These are phyloP conservation scores for Gortyna flavago DNA, from an alignment of 2,888 invertebrate species.

Conservation along the genomic window DNA sequence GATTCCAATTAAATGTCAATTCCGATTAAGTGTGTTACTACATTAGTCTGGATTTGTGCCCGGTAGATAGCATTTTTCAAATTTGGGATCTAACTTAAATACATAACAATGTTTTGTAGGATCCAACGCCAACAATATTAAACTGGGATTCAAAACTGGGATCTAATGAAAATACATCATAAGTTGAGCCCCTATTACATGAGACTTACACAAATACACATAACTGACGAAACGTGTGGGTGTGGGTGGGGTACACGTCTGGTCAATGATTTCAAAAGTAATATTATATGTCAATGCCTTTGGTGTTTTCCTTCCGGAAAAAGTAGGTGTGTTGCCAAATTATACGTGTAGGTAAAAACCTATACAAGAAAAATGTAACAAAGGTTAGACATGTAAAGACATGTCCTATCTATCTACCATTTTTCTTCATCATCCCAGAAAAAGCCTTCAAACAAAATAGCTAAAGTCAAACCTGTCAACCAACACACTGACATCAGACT, in stretches of 20 bases:
- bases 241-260: neutral
- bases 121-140: too few relatives aligned
- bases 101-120: too few relatives aligned
- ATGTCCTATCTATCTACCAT: neutral
- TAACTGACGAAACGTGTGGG: neutral
- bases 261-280: too few relatives aligned
- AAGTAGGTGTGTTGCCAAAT: neutral
- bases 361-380: neutral
- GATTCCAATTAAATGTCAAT: too few relatives aligned
- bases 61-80: neutral
- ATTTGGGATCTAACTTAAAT: too few relatives aligned
- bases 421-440: constrained; percentile 13
- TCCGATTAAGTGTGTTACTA: too few relatives aligned
- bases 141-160: too few relatives aligned
- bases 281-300: too few relatives aligned
- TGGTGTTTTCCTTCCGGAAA: neutral
- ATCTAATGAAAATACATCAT: too few relatives aligned
- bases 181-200: neutral
- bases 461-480: constrained; percentile 32
- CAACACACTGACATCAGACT: constrained; percentile 44
- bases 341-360: neutral
- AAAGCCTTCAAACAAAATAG: constrained; percentile 25
- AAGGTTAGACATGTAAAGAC: neutral
- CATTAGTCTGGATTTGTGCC: neutral
- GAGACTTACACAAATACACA: neutral